These are phyloP conservation scores for Mechanitis messenoides DNA, from an alignment of 2,888 invertebrate species.

Conservation along the genomic window DNA sequence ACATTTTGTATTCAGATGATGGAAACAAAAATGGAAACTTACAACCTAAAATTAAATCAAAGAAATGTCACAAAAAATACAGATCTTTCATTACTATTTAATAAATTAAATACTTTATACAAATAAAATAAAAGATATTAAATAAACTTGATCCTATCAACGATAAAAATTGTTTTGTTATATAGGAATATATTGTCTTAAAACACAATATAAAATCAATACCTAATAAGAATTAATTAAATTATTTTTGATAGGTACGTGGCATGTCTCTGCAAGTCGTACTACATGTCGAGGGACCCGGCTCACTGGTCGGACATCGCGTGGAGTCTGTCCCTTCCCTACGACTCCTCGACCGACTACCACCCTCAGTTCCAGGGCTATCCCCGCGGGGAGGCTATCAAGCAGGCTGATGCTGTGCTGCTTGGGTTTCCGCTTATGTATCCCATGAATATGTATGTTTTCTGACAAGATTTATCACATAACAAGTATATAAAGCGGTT, in stretches of 20 bases:
- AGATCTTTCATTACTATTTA: too few species aligned
- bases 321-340: constrained; percentile 69
- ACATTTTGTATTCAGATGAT: too few species aligned
- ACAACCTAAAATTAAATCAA: too few species aligned
- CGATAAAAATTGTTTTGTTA: background rate
- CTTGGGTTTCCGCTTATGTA: constrained; percentile 77
- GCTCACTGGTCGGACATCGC: constrained; percentile 71
- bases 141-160: background rate
- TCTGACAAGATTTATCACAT: too few species aligned
- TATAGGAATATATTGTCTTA: background rate
- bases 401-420: constrained; percentile 78
- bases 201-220: background rate
- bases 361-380: constrained; percentile 77
- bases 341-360: constrained; percentile 68
- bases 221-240: too few species aligned
- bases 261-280: constrained; percentile 62
- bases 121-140: too few species aligned
- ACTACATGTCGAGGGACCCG: constrained; percentile 55
- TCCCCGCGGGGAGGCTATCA: constrained; percentile 59
- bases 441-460: constrained; percentile 66
- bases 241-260: constrained; percentile 53
- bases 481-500: too few species aligned
- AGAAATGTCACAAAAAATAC: too few species aligned
- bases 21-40: too few species aligned
- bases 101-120: too few species aligned